Conservation (phyloP, 2,888 invertebrate genomes). For the Lasioglossum marginatum region DNA sequence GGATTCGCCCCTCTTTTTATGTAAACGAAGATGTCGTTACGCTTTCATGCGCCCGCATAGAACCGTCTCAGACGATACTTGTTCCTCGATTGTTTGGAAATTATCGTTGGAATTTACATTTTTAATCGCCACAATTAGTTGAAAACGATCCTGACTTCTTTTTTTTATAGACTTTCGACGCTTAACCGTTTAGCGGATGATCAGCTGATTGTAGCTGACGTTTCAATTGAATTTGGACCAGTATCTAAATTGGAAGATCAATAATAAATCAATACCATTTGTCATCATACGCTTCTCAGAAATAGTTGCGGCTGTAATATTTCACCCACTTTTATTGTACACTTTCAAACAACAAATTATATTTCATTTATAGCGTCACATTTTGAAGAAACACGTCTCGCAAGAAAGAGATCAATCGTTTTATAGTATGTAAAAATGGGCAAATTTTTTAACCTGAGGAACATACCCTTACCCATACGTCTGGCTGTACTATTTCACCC, state of each 20-base stretch:
- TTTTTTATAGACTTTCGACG: too few species aligned
- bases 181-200: not conserved
- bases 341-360: not conserved
- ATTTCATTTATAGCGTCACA: not conserved
- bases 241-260: not conserved
- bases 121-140: not conserved
- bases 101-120: not conserved
- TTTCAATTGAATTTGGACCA: not conserved
- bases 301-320: not conserved
- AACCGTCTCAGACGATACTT: not conserved
- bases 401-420: not conserved
- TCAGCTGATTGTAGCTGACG: not conserved
- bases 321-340: not conserved
- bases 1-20: constrained; percentile 6
- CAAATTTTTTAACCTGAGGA: too few species aligned
- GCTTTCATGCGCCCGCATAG: constrained; percentile 12
- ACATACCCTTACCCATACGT: too few species aligned
- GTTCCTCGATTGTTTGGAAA: not conserved
- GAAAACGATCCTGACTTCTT: too few species aligned
- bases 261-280: too few species aligned
- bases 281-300: not conserved
- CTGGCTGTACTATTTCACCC: not conserved
- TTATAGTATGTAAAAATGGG: too few species aligned
- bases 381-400: not conserved
- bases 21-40: not conserved